Conservation (phyloP, 1,140 invertebrate genomes). For the Galendromus occidentalis region DNA sequence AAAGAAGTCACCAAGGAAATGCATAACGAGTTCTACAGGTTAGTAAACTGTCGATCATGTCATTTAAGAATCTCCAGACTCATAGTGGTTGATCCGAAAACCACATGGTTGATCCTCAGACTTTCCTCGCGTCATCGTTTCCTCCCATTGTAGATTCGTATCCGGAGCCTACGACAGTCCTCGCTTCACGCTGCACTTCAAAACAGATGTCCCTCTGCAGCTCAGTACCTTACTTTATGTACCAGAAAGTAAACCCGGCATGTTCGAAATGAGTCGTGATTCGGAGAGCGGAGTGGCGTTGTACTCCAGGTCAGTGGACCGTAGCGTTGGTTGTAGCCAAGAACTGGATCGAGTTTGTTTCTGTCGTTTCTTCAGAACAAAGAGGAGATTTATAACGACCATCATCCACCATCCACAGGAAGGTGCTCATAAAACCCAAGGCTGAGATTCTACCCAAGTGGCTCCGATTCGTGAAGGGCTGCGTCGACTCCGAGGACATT, state of each 20-base stretch:
- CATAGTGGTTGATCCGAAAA: too few relatives aligned
- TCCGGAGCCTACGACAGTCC: conserved; percentile 63
- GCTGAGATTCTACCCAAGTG: conserved; percentile 80
- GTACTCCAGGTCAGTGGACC: conserved; percentile 36
- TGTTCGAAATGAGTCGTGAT: conserved; percentile 74
- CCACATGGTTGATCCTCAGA: neutral
- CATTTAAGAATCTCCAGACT: too few relatives aligned
- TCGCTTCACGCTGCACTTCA: conserved; percentile 60
- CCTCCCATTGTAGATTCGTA: conserved; percentile 61
- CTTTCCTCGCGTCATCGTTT: neutral
- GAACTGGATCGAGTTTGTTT: too few relatives aligned
- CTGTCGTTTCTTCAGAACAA: too few relatives aligned
- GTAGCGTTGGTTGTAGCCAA: too few relatives aligned
- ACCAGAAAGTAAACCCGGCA: conserved; percentile 51
- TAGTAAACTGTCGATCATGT: neutral
- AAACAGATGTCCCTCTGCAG: conserved; percentile 68
- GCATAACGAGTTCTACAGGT: conserved; percentile 57
- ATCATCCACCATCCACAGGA: conserved; percentile 33
- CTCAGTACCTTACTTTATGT: conserved; percentile 79
- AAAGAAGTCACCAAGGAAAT: conserved; percentile 63
- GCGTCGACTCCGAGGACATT: conserved; percentile 89
- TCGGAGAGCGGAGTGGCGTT: conserved; percentile 57
- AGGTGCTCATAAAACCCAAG: conserved; percentile 68
- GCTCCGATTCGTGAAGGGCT: conserved; percentile 78
- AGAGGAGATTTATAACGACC: too few relatives aligned